Percentiles rank a stretch among this genome's conserved stretches.
phyloP scores from a whole-genome alignment of 30 jellyfish, hydroid and myxozoan species.

The Hydractinia symbiolongicarpus region DNA sequence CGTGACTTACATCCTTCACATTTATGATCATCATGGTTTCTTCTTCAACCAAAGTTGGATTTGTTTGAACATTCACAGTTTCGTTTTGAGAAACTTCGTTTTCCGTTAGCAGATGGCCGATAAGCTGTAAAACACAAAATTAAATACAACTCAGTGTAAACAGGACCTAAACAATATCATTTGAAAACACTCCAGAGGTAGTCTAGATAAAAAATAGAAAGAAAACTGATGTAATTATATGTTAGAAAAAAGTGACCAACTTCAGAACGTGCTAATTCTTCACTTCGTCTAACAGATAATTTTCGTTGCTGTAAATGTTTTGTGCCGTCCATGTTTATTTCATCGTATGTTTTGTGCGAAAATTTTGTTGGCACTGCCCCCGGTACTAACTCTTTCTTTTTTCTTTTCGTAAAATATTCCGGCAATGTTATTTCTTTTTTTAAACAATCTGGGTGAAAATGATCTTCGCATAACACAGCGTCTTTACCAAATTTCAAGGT shows the following conservation, averaged over 20 bases:
- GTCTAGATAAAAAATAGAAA: neutral
- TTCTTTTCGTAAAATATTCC: neutral
- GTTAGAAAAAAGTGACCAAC: neutral
- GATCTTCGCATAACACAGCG: neutral
- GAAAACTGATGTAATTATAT: neutral
- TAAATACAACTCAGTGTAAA: neutral
- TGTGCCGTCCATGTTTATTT: constrained; percentile 8
- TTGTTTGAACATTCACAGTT: too few relatives aligned
- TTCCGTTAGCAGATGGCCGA: neutral
- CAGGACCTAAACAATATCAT: neutral
- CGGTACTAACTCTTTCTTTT: neutral
- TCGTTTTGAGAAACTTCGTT: constrained; percentile 2
- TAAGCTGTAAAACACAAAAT: neutral
- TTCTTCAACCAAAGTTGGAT: too few relatives aligned
- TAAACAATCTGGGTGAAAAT: constrained; percentile 6
- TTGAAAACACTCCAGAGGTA: neutral
- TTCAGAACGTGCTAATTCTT: neutral
- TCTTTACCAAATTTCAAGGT: neutral
- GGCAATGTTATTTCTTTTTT: constrained; percentile 4
- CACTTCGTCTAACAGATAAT: neutral
- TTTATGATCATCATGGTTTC: too few relatives aligned
- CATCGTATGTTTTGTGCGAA: neutral
- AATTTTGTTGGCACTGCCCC: constrained; percentile 16
- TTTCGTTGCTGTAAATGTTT: too few relatives aligned
- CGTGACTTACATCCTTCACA: too few relatives aligned